Evolutionary conservation across 2,888 invertebrate genomes (phyloP).

Genomic region (Drosophila buzzatii): DNA sequence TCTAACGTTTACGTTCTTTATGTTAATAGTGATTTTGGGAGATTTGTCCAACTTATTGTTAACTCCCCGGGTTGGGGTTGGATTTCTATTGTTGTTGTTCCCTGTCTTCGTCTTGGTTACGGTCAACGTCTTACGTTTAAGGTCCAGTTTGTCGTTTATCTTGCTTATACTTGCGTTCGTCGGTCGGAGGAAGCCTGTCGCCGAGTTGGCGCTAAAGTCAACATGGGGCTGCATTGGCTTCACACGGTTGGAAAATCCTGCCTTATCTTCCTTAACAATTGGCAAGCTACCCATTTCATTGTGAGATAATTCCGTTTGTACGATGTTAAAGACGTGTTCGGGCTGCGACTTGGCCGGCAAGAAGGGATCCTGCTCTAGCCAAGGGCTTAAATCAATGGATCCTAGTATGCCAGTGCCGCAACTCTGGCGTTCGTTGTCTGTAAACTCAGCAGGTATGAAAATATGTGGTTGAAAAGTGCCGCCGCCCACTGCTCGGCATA

Average conservation of each 20-base stretch:
- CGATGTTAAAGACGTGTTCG: conserved; percentile 66
- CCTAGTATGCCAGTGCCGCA: conserved; percentile 81
- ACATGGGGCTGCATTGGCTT: conserved; percentile 63
- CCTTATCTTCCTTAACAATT: conserved; percentile 72
- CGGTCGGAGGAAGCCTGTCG: conserved; percentile 73
- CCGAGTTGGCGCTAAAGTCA: conserved; percentile 73
- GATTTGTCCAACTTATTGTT: conserved; percentile 83
- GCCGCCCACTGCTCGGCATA: conserved; percentile 84
- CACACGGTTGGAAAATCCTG: conserved; percentile 73
- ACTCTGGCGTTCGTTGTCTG: conserved; percentile 81
- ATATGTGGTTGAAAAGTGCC: conserved; percentile 85
- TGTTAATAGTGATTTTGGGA: conserved; percentile 57
- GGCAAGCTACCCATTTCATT: conserved; percentile 35
- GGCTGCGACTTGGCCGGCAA: conserved; percentile 37
- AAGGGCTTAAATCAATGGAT: conserved; percentile 83
- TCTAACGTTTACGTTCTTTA: conserved; percentile 59
- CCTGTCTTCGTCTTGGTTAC: conserved; percentile 37
- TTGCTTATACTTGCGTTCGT: conserved; percentile 73
- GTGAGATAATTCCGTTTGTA: conserved; percentile 30
- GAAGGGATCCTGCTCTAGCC: conserved; percentile 85
- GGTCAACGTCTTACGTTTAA: conserved; percentile 84
- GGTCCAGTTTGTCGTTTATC: conserved; percentile 88
- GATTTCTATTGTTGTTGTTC: conserved; percentile 36
- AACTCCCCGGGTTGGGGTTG: conserved; percentile 81
- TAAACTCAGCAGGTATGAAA: conserved; percentile 83